A percentile compares a stretch with the other conserved stretches of the same genome.
These are phyloP conservation scores for Rhyzopertha dominica DNA, from an alignment of 1,140 invertebrate genomes.

Conservation along the genomic window DNA sequence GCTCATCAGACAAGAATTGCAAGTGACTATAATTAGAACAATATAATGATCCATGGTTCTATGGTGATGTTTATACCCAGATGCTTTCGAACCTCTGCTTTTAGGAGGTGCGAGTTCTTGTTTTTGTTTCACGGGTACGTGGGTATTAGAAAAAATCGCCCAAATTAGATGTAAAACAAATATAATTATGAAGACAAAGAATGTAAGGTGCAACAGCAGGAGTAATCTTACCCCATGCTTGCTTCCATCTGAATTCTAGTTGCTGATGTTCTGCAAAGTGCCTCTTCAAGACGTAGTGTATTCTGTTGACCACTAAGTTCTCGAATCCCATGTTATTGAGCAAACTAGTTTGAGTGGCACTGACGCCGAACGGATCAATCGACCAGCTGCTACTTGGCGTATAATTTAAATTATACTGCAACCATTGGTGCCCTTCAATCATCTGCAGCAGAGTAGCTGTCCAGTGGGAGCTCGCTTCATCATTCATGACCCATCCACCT, in stretches of 20 bases:
- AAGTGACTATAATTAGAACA: no score
- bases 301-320: slow-evolving; percentile 86
- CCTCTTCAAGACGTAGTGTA: slow-evolving; percentile 95
- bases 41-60: no score
- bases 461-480: slow-evolving; percentile 93
- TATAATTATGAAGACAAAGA: no score
- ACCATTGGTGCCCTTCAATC: slow-evolving; percentile 92
- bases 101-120: no score
- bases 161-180: no score
- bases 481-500: slow-evolving; percentile 99
- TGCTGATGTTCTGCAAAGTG: slow-evolving; percentile 74
- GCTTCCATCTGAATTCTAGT: slow-evolving; percentile 92
- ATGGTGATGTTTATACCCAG: no score
- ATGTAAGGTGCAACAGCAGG: no score
- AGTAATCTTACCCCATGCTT: slow-evolving; percentile 90
- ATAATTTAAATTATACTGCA: slow-evolving; percentile 75
- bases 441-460: slow-evolving; percentile 85
- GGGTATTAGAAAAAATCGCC: no score
- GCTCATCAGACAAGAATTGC: no score
- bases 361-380: slow-evolving; percentile 94
- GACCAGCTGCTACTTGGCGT: slow-evolving; percentile 84
- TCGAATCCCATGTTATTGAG: slow-evolving; percentile 79
- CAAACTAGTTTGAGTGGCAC: slow-evolving; percentile 84
- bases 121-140: no score
- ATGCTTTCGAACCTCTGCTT: no score